These are phyloP conservation scores for Sialis fuliginosa DNA, from an alignment of 2,888 invertebrate genomes.

Conservation along the genomic window DNA sequence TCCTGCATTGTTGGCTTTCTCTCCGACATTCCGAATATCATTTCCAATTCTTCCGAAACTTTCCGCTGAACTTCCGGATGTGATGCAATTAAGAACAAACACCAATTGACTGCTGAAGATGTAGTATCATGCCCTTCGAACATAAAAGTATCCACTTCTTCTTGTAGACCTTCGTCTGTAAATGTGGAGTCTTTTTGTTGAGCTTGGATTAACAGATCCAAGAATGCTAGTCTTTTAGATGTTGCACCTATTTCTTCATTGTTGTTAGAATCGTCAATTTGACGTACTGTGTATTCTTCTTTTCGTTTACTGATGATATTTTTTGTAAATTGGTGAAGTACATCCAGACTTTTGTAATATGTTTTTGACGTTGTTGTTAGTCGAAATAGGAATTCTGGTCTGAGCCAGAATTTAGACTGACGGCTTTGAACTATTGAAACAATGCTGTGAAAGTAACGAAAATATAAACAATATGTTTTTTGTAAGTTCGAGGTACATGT, in stretches of 20 bases:
- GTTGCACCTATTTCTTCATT: constrained; percentile 9
- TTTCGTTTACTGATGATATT: constrained; percentile 19
- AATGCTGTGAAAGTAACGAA: constrained; percentile 21
- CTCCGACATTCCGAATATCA: constrained; percentile 17
- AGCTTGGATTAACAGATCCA: constrained; percentile 19
- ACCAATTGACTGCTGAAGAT: constrained; percentile 20
- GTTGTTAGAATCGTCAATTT: neutral
- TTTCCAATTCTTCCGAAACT: constrained; percentile 18
- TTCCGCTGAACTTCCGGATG: constrained; percentile 37
- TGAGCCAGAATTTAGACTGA: constrained; percentile 30
- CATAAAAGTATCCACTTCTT: constrained; percentile 26
- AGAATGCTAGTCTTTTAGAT: constrained; percentile 18
- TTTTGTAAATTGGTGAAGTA: constrained; percentile 33
- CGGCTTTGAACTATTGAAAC: constrained; percentile 32
- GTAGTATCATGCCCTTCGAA: constrained; percentile 25
- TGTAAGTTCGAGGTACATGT: neutral
- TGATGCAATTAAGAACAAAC: constrained; percentile 28
- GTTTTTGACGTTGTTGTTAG: constrained; percentile 23
- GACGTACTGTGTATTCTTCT: neutral
- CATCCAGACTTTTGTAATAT: constrained; percentile 25
- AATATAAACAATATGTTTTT: neutral
- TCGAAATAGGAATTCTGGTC: constrained; percentile 29
- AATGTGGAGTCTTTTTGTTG: constrained; percentile 14
- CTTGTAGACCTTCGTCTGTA: constrained; percentile 20
- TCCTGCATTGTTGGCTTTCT: constrained; percentile 18